phyloP scores from a whole-genome alignment of 2,113 vertebrate genomes.

The Trinectes maculatus region DNA sequence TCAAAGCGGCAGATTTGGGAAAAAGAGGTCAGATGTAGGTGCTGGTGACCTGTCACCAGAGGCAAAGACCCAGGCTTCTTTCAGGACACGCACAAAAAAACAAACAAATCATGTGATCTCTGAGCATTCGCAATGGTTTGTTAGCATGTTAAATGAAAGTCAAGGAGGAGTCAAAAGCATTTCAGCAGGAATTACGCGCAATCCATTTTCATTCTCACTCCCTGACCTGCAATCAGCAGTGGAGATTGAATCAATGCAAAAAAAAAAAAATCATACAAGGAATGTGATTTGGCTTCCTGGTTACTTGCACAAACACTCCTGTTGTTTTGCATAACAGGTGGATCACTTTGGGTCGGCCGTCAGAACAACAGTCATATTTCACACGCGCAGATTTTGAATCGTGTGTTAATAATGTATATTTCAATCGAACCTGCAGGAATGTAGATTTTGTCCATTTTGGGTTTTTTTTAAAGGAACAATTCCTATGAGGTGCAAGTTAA shows the following conservation, averaged over 20 bases:
- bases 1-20: constrained; percentile 11
- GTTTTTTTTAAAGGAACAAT: constrained; percentile 43
- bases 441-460: constrained; percentile 53
- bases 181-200: background rate
- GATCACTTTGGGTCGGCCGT: constrained; percentile 20
- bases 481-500: constrained; percentile 52
- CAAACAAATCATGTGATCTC: background rate
- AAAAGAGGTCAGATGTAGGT: constrained; percentile 16
- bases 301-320: constrained; percentile 32
- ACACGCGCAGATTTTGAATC: constrained; percentile 5
- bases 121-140: constrained; percentile 2
- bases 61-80: constrained; percentile 15
- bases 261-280: no score
- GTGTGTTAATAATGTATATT: constrained; percentile 50
- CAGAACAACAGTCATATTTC: constrained; percentile 27
- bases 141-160: constrained; percentile 10
- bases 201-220: background rate
- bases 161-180: constrained; percentile 3
- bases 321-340: constrained; percentile 6
- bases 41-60: constrained; percentile 9
- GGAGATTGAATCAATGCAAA: constrained; percentile 3
- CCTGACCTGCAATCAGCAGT: constrained; percentile 5
- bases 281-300: constrained; percentile 20
- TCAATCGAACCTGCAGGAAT: constrained; percentile 65
- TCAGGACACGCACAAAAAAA: constrained; percentile 11